These are phyloP conservation scores for Stenotaenia linearis DNA, from an alignment of 2,888 invertebrate species.

Conservation along the genomic window DNA sequence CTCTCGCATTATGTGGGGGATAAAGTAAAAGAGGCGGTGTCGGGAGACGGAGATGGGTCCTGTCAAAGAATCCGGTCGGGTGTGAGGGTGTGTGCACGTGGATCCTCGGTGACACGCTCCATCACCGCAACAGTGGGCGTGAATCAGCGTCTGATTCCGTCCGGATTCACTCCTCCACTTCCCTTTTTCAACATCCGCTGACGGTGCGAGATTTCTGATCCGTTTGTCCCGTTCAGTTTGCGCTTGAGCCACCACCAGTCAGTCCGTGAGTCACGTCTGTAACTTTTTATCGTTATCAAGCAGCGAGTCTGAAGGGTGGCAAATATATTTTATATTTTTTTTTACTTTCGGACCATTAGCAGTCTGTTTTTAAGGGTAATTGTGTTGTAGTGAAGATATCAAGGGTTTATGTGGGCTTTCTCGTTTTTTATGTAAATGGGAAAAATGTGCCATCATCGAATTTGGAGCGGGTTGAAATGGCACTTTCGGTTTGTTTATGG, in stretches of 20 bases:
- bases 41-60: background rate
- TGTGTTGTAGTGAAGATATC: too few species aligned
- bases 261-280: background rate
- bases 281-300: background rate
- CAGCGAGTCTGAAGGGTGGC: background rate
- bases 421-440: too few species aligned
- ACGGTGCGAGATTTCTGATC: constrained; percentile 1
- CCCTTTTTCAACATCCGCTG: constrained; percentile 16
- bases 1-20: background rate
- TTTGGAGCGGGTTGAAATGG: too few species aligned
- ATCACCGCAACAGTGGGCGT: constrained; percentile 17
- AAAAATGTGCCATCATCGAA: too few species aligned
- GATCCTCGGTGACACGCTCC: constrained; percentile 13
- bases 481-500: too few species aligned
- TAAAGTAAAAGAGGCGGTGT: background rate
- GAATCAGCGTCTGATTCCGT: constrained; percentile 20
- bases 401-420: too few species aligned
- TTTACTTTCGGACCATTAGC: too few species aligned
- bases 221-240: background rate
- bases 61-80: background rate
- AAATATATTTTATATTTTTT: too few species aligned
- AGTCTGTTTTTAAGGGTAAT: too few species aligned
- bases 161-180: constrained; percentile 6
- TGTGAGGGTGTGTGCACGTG: background rate
- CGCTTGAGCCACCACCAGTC: background rate